Evolutionary conservation across 2,888 invertebrate species (phyloP).

Genomic region (Scaptomyza parva): DNA sequence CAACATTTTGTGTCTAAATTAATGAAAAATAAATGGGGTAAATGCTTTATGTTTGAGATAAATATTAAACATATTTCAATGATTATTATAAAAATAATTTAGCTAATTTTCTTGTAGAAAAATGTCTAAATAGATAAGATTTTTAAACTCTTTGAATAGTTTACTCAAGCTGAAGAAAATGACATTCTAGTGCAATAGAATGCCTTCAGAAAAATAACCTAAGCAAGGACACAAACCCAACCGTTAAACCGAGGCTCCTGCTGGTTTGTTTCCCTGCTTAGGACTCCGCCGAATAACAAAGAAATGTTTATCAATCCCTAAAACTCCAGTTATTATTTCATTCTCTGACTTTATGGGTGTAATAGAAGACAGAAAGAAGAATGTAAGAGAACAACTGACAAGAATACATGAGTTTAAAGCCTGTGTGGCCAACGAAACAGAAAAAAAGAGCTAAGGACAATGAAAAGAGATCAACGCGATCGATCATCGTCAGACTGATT

Average conservation of each 20-base stretch:
- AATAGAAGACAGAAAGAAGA: background rate
- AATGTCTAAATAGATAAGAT: no score
- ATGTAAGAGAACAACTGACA: no score
- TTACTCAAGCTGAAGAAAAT: no score
- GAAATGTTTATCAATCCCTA: background rate
- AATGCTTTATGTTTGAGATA: background rate
- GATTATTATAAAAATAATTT: no score
- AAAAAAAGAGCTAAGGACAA: slow-evolving; percentile 15
- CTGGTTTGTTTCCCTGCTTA: no score
- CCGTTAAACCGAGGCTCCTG: no score
- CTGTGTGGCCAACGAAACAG: background rate
- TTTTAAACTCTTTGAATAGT: no score
- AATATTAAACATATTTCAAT: background rate
- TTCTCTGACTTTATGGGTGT: background rate
- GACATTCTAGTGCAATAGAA: no score
- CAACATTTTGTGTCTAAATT: background rate
- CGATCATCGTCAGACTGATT: slow-evolving; percentile 69
- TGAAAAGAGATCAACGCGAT: slow-evolving; percentile 21
- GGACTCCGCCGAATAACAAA: background rate
- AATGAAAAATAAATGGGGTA: background rate
- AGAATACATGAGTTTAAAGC: background rate
- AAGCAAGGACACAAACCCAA: no score
- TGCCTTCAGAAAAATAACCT: no score
- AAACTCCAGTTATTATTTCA: background rate
- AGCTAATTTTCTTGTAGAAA: no score